phyloP scores from a whole-genome alignment of 1,140 invertebrate genomes.

The Gonioctena quinquepunctata region DNA sequence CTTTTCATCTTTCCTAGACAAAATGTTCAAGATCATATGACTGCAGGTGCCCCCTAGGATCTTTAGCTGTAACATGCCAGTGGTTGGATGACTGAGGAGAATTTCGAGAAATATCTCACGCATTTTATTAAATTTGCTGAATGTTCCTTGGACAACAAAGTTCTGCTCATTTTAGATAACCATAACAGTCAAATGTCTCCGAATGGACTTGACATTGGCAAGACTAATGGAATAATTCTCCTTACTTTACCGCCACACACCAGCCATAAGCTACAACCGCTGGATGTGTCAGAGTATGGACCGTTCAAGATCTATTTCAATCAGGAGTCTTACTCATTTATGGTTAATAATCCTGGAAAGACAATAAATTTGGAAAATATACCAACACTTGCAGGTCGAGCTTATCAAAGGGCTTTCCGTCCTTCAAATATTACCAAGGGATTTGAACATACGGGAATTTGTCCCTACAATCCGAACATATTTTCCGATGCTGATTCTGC shows the following conservation, averaged over 20 bases:
- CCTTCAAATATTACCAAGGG: conserved; percentile 49
- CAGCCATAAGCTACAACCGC: conserved; percentile 51
- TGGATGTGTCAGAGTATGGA: conserved; percentile 48
- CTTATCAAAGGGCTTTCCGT: conserved; percentile 31
- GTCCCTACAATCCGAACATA: conserved; percentile 48
- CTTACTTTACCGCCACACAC: too few relatives aligned
- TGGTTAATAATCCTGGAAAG: conserved; percentile 30
- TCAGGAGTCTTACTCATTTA: conserved; percentile 19
- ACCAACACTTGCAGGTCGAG: conserved; percentile 45
- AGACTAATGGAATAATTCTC: too few relatives aligned
- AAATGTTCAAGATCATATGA: conserved; percentile 28
- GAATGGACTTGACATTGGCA: background rate
- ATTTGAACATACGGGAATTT: conserved; percentile 52
- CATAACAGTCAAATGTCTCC: too few relatives aligned
- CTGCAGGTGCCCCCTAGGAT: conserved; percentile 46
- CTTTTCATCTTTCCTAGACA: conserved; percentile 40
- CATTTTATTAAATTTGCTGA: too few relatives aligned
- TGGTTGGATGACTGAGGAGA: conserved; percentile 45
- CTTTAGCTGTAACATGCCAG: conserved; percentile 42
- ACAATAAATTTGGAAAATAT: conserved; percentile 41
- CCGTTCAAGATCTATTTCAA: conserved; percentile 35
- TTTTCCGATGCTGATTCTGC: conserved; percentile 52
- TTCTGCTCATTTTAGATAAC: too few relatives aligned
- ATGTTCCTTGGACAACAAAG: too few relatives aligned
- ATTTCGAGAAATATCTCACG: background rate